Conservation (phyloP, 1,140 invertebrate species). For the Papilio glaucus region DNA sequence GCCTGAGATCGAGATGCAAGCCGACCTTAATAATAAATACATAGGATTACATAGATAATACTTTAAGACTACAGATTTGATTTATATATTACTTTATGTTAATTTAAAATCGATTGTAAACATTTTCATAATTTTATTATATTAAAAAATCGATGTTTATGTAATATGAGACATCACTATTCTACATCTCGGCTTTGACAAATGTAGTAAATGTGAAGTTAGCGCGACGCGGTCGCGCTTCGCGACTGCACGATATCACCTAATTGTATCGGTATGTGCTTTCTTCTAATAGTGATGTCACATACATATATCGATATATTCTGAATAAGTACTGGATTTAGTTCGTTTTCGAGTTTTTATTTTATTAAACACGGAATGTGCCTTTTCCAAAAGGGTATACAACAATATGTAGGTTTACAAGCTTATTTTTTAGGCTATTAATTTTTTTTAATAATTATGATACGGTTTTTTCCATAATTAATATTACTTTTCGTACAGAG, state of each 20-base stretch:
- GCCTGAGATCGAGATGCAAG: no score
- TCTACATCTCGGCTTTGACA: conserved; percentile 63
- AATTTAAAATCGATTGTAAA: not conserved
- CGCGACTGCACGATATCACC: conserved; percentile 59
- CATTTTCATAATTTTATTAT: not conserved
- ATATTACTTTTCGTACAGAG: no score
- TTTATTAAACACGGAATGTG: not conserved
- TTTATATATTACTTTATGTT: no score
- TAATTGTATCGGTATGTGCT: conserved; percentile 71
- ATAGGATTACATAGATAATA: no score
- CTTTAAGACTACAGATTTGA: no score
- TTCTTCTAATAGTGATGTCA: conserved; percentile 49
- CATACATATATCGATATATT: conserved; percentile 44
- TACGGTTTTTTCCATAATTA: no score
- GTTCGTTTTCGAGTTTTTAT: not conserved
- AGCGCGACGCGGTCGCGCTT: conserved; percentile 54
- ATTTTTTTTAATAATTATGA: no score
- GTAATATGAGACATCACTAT: conserved; percentile 39
- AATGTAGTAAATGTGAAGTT: conserved; percentile 70
- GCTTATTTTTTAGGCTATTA: no score
- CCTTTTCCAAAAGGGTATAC: no score
- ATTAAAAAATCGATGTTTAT: not conserved
- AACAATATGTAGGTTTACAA: no score
- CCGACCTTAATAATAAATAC: no score
- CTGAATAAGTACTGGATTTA: not conserved